phyloP scores from a whole-genome alignment of 2,113 vertebrate genomes.

The Chlamydotis undulata region DNA sequence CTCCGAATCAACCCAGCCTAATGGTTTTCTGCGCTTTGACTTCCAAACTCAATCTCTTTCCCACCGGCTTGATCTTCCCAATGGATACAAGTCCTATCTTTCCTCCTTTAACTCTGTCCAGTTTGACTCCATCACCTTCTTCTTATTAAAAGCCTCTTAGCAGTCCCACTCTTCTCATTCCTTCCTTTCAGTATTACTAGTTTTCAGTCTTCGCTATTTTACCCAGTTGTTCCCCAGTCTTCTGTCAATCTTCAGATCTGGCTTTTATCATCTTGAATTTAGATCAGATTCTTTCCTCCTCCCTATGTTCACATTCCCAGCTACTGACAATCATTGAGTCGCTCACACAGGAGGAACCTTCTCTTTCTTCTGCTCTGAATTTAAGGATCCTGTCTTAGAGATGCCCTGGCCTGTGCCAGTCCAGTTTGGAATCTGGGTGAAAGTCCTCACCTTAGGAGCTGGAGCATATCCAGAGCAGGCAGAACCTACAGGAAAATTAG shows the following conservation, averaged over 20 bases:
- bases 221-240: background rate
- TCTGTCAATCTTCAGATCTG: background rate
- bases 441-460: background rate
- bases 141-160: background rate
- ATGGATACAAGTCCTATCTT: background rate
- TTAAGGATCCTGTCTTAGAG: background rate
- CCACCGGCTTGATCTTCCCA: background rate
- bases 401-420: background rate
- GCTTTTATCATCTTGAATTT: background rate
- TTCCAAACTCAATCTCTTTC: background rate
- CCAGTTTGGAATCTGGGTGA: background rate
- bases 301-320: background rate
- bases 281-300: background rate
- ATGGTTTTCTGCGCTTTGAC: background rate
- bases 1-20: background rate
- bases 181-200: background rate
- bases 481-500: background rate
- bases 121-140: background rate
- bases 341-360: background rate
- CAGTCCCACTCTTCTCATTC: background rate
- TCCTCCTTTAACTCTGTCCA: background rate
- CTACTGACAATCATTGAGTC: background rate
- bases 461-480: background rate
- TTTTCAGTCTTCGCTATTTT: background rate
- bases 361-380: background rate